These are phyloP conservation scores for Brachypalpus laphriformis DNA, from an alignment of 2,888 invertebrate genomes.

Conservation along the genomic window DNA sequence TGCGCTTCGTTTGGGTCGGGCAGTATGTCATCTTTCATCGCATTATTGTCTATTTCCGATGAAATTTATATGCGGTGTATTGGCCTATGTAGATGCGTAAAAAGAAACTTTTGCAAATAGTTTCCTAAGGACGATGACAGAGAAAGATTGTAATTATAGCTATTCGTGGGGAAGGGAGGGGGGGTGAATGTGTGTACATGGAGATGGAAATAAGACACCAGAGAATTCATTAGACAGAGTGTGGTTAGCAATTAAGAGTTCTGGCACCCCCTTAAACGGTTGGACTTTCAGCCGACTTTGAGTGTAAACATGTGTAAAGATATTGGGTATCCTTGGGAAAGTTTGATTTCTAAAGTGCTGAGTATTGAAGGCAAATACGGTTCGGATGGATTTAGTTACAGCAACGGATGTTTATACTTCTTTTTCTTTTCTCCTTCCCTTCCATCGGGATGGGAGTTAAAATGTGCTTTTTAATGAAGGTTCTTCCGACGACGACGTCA, in stretches of 20 bases:
- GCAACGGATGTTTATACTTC: conserved; percentile 22
- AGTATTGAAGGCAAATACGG: conserved; percentile 31
- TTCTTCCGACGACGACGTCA: not conserved
- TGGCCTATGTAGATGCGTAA: not conserved
- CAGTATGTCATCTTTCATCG: not conserved
- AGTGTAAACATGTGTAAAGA: conserved; percentile 34
- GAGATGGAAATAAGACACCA: conserved; percentile 37
- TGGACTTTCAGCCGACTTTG: conserved; percentile 9
- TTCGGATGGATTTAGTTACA: conserved; percentile 41
- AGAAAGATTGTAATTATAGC: conserved; percentile 33
- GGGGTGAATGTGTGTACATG: not conserved
- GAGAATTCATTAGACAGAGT: conserved; percentile 61
- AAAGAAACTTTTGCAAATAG: conserved; percentile 31
- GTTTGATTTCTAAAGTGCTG: conserved; percentile 36
- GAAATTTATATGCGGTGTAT: not conserved
- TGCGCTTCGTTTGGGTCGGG: not conserved
- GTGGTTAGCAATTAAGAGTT: conserved; percentile 59
- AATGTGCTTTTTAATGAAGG: conserved; percentile 24
- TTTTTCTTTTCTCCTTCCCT: not conserved
- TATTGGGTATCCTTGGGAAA: conserved; percentile 32
- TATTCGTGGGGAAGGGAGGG: not conserved
- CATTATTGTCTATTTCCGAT: conserved; percentile 14
- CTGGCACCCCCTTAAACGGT: conserved; percentile 6
- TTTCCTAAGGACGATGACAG: conserved; percentile 3
- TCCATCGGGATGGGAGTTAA: not conserved